These are phyloP conservation scores for Hermaeophaga mercurialis DNA, from an alignment of 2,888 invertebrate genomes.

Conservation along the genomic window DNA sequence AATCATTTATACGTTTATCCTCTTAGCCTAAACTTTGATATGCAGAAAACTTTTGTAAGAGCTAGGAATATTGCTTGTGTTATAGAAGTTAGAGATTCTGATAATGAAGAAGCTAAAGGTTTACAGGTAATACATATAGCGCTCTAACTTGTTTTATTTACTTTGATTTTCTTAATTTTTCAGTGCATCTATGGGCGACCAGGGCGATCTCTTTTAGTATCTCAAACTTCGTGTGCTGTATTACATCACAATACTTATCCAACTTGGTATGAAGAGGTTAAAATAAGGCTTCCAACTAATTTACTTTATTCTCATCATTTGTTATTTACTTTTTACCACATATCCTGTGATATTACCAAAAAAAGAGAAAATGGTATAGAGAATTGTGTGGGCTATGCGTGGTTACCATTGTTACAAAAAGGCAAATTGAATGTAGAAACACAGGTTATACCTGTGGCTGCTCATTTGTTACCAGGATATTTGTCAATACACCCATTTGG, in stretches of 20 bases:
- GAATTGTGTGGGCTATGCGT: constrained; percentile 90
- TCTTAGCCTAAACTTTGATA: constrained; percentile 81
- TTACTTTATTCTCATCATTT: constrained; percentile 87
- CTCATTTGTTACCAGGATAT: constrained; percentile 87
- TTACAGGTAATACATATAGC: constrained; percentile 67
- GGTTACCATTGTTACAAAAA: constrained; percentile 86
- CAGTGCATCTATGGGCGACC: constrained; percentile 78
- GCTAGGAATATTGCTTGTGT: constrained; percentile 94
- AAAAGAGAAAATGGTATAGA: constrained; percentile 78
- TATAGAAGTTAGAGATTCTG: constrained; percentile 84
- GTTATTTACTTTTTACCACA: constrained; percentile 93
- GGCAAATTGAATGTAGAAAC: constrained; percentile 85
- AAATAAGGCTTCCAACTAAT: constrained; percentile 86
- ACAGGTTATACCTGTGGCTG: constrained; percentile 83
- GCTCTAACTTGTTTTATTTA: background rate
- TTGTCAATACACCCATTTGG: constrained; percentile 88
- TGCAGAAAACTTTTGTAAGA: constrained; percentile 87
- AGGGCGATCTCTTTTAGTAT: constrained; percentile 67
- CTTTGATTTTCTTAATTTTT: constrained; percentile 34
- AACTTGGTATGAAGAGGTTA: constrained; percentile 92
- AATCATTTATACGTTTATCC: constrained; percentile 96
- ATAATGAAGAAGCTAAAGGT: constrained; percentile 72
- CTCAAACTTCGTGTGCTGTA: constrained; percentile 76
- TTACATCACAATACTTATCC: constrained; percentile 90
- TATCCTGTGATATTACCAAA: constrained; percentile 85